Evolutionary conservation across 37 sponge, comb jelly and placozoan genomes (phyloP).

Genomic region (Cliona cf. orientalis): DNA sequence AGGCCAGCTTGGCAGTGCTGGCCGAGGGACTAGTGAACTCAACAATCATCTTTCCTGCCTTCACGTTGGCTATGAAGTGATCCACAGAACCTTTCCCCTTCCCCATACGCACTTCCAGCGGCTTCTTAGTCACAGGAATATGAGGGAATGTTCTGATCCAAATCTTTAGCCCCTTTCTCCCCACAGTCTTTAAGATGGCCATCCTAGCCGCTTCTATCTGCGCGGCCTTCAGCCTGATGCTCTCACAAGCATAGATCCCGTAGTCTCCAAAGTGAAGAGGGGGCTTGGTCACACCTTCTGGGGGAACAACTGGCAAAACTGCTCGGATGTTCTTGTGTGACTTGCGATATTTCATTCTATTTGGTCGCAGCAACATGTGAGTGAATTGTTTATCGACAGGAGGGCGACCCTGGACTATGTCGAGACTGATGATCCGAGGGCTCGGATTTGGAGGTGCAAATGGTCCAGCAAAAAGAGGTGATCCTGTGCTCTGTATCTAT

Average conservation of each 20-base stretch:
- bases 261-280: conserved; percentile 25
- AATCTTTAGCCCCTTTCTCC: conserved; percentile 45
- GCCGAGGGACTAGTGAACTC: conserved; percentile 60
- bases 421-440: conserved; percentile 68
- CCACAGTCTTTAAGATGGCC: conserved; percentile 56
- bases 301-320: conserved; percentile 20
- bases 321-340: conserved; percentile 56
- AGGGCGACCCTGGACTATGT: conserved; percentile 17
- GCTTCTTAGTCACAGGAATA: conserved; percentile 89
- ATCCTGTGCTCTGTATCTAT: conserved; percentile 34
- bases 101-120: conserved; percentile 87
- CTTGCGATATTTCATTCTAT: conserved; percentile 57
- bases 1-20: conserved; percentile 46
- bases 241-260: conserved; percentile 63
- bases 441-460: conserved; percentile 83
- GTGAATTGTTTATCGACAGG: conserved; percentile 57
- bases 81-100: conserved; percentile 91
- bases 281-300: conserved; percentile 14
- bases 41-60: conserved; percentile 66
- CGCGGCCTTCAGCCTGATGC: conserved; percentile 40
- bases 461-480: conserved; percentile 1
- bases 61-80: conserved; percentile 72
- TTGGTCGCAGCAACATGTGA: conserved; percentile 63
- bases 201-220: conserved; percentile 71
- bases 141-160: conserved; percentile 62